Conservation (phyloP, 2,797 vertebrate genomes). For the Myotis planiceps region DNA sequence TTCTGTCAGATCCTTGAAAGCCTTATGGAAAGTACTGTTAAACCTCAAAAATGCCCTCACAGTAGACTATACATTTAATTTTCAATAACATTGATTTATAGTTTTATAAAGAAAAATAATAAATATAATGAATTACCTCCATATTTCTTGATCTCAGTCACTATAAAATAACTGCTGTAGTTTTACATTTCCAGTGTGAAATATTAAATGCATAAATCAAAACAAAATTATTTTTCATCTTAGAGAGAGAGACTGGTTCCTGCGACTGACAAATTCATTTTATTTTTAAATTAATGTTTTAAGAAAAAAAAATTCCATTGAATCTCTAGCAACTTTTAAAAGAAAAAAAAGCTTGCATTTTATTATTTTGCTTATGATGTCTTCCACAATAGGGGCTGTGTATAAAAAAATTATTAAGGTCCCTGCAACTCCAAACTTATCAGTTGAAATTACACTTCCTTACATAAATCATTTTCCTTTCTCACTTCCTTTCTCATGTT, state of each 20-base stretch:
- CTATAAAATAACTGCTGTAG: constrained; percentile 90
- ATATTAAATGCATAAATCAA: constrained; percentile 99
- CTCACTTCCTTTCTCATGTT: constrained; percentile 56
- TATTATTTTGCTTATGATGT: constrained; percentile 63
- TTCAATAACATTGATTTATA: constrained; percentile 93
- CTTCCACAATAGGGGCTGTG: constrained; percentile 51
- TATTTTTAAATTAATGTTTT: constrained; percentile 91
- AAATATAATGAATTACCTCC: constrained; percentile 94
- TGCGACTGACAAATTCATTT: constrained; percentile 94
- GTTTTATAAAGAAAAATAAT: constrained; percentile 96
- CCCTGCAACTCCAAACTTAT: constrained; percentile 58
- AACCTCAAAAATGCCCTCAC: constrained; percentile 84
- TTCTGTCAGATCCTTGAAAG: constrained; percentile 89
- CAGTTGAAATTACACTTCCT: constrained; percentile 48
- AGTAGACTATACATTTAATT: constrained; percentile 91
- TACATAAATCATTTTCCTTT: constrained; percentile 62
- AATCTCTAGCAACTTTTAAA: constrained; percentile 77
- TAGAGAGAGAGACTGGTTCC: constrained; percentile 88
- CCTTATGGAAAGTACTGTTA: constrained; percentile 90
- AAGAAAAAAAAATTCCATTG: constrained; percentile 84
- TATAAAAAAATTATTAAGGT: constrained; percentile 45
- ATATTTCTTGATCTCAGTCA: constrained; percentile 92
- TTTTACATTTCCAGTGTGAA: constrained; percentile 93
- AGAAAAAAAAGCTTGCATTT: constrained; percentile 68
- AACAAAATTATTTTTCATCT: constrained; percentile 90